Conservation (phyloP, 2,797 vertebrate genomes). For the Liparis tanakae region DNA sequence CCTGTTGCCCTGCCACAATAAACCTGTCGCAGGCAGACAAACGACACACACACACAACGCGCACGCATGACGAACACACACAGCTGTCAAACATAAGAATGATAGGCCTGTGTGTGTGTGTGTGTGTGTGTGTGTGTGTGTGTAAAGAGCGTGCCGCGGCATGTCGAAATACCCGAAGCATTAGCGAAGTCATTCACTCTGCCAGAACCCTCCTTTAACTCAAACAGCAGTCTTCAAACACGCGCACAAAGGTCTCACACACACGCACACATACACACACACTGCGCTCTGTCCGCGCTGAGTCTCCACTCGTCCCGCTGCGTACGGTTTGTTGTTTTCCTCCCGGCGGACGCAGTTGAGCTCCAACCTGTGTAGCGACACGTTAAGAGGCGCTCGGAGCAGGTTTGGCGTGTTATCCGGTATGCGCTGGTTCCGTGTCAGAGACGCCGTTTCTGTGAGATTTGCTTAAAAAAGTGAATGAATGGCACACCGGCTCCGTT, state of each 20-base stretch:
- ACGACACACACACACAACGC: slow-evolving; percentile 32
- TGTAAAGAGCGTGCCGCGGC: slow-evolving; percentile 65
- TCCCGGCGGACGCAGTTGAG: slow-evolving; percentile 11
- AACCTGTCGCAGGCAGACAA: slow-evolving; percentile 79
- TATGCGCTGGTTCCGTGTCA: not conserved
- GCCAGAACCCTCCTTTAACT: slow-evolving; percentile 64
- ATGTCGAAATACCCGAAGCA: slow-evolving; percentile 75
- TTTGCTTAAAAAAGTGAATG: not conserved
- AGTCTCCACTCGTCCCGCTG: slow-evolving; percentile 45
- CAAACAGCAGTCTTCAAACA: slow-evolving; percentile 66
- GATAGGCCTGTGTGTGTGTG: slow-evolving; percentile 46
- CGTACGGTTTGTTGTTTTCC: slow-evolving; percentile 46
- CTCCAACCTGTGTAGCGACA: slow-evolving; percentile 22
- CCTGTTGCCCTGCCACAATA: slow-evolving; percentile 73
- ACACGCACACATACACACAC: slow-evolving; percentile 61
- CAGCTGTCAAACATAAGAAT: slow-evolving; percentile 64
- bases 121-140: slow-evolving; percentile 19
- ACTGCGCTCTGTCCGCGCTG: slow-evolving; percentile 35
- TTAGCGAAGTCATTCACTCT: slow-evolving; percentile 67
- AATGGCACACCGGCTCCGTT: not conserved
- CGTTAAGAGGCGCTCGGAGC: not conserved
- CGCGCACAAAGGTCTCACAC: slow-evolving; percentile 68
- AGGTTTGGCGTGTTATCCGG: not conserved
- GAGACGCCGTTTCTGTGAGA: not conserved
- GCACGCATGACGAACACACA: slow-evolving; percentile 28